Conservation (phyloP, 1,140 invertebrate species). For the Mycetomoellerius zeteki region DNA sequence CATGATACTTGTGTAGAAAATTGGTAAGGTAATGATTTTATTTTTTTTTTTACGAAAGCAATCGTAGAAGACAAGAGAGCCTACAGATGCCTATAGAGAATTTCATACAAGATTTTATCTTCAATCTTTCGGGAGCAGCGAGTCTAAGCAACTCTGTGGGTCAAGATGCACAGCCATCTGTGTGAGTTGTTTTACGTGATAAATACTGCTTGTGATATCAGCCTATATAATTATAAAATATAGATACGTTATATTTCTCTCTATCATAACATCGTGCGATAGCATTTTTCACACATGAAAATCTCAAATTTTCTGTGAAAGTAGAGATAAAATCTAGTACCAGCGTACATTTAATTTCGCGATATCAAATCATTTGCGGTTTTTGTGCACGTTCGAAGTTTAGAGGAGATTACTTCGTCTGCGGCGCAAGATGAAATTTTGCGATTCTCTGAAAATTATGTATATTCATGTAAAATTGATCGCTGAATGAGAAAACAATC, state of each 20-base stretch:
- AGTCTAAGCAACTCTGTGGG: conserved; percentile 82
- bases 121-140: conserved; percentile 86
- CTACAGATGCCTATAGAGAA: conserved; percentile 84
- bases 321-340: too few species aligned
- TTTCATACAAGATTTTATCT: conserved; percentile 88
- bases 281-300: too few species aligned
- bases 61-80: conserved; percentile 64
- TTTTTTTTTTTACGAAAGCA: conserved; percentile 53
- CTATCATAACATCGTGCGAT: too few species aligned
- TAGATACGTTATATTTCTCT: neutral
- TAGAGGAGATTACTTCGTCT: too few species aligned
- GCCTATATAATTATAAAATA: neutral
- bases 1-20: neutral
- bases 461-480: too few species aligned
- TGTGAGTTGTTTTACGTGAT: conserved; percentile 82
- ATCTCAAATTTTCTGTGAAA: too few species aligned
- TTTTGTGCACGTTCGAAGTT: too few species aligned
- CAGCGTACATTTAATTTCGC: too few species aligned
- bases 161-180: conserved; percentile 81
- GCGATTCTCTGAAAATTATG: too few species aligned
- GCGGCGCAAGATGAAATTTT: too few species aligned
- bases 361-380: too few species aligned
- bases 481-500: too few species aligned
- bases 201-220: neutral
- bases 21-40: conserved; percentile 1